Base-by-base conservation (phyloP, 2,113 vertebrate species). In the Sterrhoptilus dennistouni region DNA sequence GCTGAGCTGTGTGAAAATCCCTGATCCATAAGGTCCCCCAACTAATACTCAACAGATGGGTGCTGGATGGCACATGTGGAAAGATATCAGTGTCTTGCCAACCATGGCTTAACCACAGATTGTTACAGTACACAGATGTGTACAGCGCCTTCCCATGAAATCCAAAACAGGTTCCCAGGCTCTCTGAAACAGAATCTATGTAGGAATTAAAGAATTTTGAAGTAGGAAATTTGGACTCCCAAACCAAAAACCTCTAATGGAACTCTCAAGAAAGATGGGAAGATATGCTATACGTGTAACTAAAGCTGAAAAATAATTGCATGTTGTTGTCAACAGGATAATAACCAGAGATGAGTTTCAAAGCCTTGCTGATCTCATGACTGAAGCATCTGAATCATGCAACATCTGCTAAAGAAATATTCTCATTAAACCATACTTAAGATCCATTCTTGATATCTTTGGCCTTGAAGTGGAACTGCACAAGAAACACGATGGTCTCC, bases 331-430 rank as follows among this genome's bases (percentile, higher is more conserved):
- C 79, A 87, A 87, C 61, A 82, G 80, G 61, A 68, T 36, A 80
- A 87, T 71, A 91, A 85, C 36, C n/a, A 94, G 69, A 68, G 40
- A 84, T 38, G 56, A 83, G 50, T 92, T 94, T 69, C 13, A 6
- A 94, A 95, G 85, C 38, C 28, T 76, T 76, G 44, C 6, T 94
- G 83, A 93, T 69, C 80, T 92, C 57, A 92, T 49, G 45, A 90
- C 49, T 65, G 64, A 89, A 91, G 52, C 29, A 93, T 89, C 33
- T 75, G 70, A 92, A 85, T 64, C 49, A 57, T 1, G 8, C 40
- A 90, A 83, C 25, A 91, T 90, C 75, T 92, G 53, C 54, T 77
- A 93, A 53, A 90, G 31, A 90, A 90, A 90, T 77, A 82, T 19
- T 94, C 70, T 69, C 36, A 65, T 38, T 72, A 91, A 90, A 60